phyloP scores from a whole-genome alignment of 2,797 vertebrate genomes.

The Argyrosomus regius region DNA sequence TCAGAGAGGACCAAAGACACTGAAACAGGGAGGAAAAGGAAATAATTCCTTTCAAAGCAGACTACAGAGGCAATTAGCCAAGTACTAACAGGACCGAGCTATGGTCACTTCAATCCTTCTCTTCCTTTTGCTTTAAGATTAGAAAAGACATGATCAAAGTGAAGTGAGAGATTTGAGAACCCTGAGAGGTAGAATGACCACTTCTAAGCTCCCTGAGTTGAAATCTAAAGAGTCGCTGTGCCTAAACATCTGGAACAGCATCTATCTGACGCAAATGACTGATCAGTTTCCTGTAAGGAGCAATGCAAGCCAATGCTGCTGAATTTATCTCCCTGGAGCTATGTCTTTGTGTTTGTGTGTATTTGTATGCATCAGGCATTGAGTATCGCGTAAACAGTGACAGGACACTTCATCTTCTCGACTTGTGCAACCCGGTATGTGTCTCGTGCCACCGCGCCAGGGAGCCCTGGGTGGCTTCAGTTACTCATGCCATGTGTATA shows the following conservation, averaged over 20 bases:
- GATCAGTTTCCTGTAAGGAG: constrained; percentile 56
- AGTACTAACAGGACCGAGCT: constrained; percentile 47
- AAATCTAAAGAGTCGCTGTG: constrained; percentile 42
- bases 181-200: constrained; percentile 31
- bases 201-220: constrained; percentile 36
- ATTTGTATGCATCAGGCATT: constrained; percentile 66
- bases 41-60: constrained; percentile 62
- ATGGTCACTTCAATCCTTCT: constrained; percentile 52
- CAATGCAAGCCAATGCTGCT: constrained; percentile 39
- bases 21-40: constrained; percentile 66
- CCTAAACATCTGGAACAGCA: constrained; percentile 65
- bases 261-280: constrained; percentile 52
- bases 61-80: constrained; percentile 53
- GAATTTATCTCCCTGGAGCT: constrained; percentile 61
- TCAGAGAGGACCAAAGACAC: constrained; percentile 75
- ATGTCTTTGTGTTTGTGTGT: constrained; percentile 60
- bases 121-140: constrained; percentile 41
- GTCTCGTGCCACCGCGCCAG: constrained; percentile 76
- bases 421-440: constrained; percentile 69
- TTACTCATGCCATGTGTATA: constrained; percentile 84
- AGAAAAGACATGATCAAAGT: constrained; percentile 51
- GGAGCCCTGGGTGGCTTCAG: constrained; percentile 82
- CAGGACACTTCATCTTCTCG: constrained; percentile 63
- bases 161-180: constrained; percentile 41
- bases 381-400: constrained; percentile 71